Conservation (phyloP, 2,888 invertebrate genomes). For the Meiosimyza decipiens region DNA sequence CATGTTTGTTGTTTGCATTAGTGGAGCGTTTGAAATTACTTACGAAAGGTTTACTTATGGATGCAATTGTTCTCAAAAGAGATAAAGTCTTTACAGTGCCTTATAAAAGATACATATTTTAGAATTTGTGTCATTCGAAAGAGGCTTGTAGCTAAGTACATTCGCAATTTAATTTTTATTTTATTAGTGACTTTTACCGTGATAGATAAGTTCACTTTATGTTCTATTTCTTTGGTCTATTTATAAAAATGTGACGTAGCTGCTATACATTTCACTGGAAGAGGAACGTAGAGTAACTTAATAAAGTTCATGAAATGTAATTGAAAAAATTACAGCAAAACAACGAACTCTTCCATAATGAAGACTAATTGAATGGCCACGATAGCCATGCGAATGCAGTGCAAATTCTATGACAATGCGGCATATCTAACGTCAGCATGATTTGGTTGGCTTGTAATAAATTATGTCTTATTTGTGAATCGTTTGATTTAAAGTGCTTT, state of each 20-base stretch:
- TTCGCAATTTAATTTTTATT: neutral
- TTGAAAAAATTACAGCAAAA: conserved; percentile 22
- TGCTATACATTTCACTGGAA: neutral
- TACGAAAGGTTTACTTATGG: neutral
- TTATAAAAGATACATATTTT: too few relatives aligned
- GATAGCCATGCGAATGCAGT: conserved; percentile 3
- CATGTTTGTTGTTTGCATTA: too few relatives aligned
- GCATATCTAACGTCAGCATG: too few relatives aligned
- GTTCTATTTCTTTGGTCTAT: neutral
- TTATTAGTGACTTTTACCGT: neutral
- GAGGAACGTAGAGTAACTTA: conserved; percentile 5
- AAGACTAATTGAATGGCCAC: conserved; percentile 25
- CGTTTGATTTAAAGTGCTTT: too few relatives aligned
- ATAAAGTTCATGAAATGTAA: conserved; percentile 33
- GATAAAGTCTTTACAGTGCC: too few relatives aligned
- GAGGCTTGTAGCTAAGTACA: too few relatives aligned
- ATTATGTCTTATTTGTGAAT: too few relatives aligned
- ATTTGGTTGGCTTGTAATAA: too few relatives aligned
- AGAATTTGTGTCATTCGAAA: too few relatives aligned
- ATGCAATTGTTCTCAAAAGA: neutral
- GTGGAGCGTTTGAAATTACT: neutral
- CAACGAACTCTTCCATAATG: neutral
- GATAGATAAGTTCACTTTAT: neutral
- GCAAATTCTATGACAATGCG: neutral
- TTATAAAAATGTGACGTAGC: neutral